phyloP scores from a whole-genome alignment of 1,140 invertebrate species.

The Sycophila sp. region DNA sequence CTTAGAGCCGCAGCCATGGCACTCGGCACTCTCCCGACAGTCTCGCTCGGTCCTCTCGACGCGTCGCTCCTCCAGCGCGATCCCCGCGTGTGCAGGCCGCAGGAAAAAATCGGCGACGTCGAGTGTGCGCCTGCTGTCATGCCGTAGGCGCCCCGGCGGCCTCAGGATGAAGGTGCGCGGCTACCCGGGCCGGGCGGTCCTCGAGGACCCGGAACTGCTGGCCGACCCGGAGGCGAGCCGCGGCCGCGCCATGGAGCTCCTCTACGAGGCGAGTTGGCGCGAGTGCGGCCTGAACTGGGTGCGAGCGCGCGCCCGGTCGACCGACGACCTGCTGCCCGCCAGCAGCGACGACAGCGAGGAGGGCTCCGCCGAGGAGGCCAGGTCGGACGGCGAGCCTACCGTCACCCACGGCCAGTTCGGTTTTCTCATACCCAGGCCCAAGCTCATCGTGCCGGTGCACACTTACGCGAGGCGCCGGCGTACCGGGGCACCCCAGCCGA shows the following conservation, averaged over 20 bases:
- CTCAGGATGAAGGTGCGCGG: constrained; percentile 81
- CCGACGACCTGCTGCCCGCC: constrained; percentile 24
- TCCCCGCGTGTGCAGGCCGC: background rate
- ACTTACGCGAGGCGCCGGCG: constrained; percentile 81
- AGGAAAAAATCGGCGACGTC: background rate
- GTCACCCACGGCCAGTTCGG: constrained; percentile 62
- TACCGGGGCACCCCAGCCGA: constrained; percentile 69
- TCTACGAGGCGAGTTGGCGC: constrained; percentile 86
- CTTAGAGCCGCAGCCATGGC: too few relatives aligned
- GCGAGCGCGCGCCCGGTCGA: constrained; percentile 34
- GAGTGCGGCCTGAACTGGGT: constrained; percentile 65
- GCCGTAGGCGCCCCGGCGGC: too few relatives aligned
- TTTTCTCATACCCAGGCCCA: constrained; percentile 83
- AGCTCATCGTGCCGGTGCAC: constrained; percentile 86
- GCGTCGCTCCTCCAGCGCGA: background rate
- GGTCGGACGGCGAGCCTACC: background rate
- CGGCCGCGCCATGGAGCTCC: constrained; percentile 74
- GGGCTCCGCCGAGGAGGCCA: constrained; percentile 57
- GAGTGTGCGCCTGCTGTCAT: too few relatives aligned
- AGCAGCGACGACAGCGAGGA: constrained; percentile 59
- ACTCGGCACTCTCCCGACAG: background rate
- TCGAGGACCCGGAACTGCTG: constrained; percentile 67
- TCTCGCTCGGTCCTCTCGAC: background rate
- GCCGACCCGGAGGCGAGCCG: constrained; percentile 73
- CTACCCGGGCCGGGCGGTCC: constrained; percentile 81